A percentile compares a stretch with the other conserved stretches of the same genome.
Evolutionary conservation across 2,888 invertebrate species (phyloP).

Genomic region (Dolichopus griseipennis): DNA sequence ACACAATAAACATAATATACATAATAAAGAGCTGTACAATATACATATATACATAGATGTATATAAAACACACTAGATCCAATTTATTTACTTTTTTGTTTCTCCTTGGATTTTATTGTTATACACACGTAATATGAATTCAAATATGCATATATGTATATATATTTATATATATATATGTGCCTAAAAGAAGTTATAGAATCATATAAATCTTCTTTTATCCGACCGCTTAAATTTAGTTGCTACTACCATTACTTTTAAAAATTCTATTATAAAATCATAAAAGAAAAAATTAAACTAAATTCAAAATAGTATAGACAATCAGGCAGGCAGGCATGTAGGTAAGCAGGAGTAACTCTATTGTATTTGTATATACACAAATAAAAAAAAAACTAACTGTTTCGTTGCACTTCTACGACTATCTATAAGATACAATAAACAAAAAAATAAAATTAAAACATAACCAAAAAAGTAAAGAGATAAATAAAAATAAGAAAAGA

Average conservation of each 20-base stretch:
- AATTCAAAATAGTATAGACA: neutral
- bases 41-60: too few species aligned
- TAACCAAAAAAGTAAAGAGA: neutral
- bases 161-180: too few species aligned
- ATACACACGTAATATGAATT: neutral
- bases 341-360: neutral
- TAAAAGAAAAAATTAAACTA: neutral
- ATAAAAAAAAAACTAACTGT: neutral
- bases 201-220: slow-evolving; percentile 1
- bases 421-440: too few species aligned
- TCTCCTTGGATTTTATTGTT: neutral
- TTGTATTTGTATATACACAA: neutral
- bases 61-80: neutral
- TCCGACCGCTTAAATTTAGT: neutral
- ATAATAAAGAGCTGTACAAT: neutral
- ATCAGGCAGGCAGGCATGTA: neutral
- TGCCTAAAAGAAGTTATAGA: too few species aligned
- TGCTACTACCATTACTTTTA: neutral
- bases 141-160: too few species aligned
- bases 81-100: neutral
- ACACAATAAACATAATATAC: neutral
- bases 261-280: slow-evolving; percentile 2
- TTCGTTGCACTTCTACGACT: neutral
- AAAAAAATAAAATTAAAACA: too few species aligned
- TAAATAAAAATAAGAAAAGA: neutral